Conservation (phyloP, 2,797 vertebrate genomes). For the Spondyliosoma cantharus region DNA sequence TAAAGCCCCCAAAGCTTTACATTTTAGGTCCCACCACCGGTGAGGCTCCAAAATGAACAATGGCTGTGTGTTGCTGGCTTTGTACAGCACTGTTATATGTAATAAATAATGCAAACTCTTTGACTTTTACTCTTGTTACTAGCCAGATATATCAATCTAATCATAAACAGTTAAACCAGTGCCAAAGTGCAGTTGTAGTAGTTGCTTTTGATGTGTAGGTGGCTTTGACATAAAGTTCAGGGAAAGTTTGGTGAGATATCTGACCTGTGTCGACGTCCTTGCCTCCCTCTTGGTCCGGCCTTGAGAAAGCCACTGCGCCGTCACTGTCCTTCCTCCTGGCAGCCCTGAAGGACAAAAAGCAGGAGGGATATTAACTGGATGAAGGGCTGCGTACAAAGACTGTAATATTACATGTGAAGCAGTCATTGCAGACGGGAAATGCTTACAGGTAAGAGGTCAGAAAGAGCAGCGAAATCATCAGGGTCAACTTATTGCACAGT, state of each 20-base stretch:
- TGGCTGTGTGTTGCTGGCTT: background rate
- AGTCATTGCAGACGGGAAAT: background rate
- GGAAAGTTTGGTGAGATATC: conserved; percentile 23
- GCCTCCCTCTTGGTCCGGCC: conserved; percentile 68
- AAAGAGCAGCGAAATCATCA: background rate
- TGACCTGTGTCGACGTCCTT: conserved; percentile 64
- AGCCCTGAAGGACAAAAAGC: conserved; percentile 66
- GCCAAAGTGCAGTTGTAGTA: background rate
- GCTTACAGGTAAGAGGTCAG: background rate
- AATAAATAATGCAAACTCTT: background rate
- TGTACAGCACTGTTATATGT: conserved; percentile 13
- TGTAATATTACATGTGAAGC: background rate
- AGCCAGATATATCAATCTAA: background rate
- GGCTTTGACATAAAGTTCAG: background rate
- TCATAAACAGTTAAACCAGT: background rate
- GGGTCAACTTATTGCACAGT: background rate
- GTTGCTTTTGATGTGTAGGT: background rate
- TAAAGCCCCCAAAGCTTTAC: background rate
- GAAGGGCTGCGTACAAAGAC: background rate
- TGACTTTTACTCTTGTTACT: background rate
- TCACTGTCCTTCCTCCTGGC: conserved; percentile 61
- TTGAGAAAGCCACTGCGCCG: conserved; percentile 72
- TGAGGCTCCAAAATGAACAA: background rate
- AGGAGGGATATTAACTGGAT: conserved; percentile 39
- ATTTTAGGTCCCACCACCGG: background rate